A percentile compares a stretch with the other conserved stretches of the same genome.
Evolutionary conservation across 2,113 vertebrate genomes (phyloP).

Genomic region (Myotis brandtii): DNA sequence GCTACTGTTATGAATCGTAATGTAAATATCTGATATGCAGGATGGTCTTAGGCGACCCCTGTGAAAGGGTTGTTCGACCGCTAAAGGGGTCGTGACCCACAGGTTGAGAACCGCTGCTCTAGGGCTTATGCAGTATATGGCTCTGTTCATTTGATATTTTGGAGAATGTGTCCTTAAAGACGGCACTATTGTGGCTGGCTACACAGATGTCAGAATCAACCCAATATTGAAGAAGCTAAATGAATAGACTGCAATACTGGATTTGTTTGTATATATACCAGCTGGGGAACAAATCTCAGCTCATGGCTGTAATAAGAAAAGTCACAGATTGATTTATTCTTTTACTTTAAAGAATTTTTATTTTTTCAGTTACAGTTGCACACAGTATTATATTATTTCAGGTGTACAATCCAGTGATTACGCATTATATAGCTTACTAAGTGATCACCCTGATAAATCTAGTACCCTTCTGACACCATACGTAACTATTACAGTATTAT

Average conservation of each 20-base stretch:
- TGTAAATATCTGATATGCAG: too few relatives aligned
- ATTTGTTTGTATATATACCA: background rate
- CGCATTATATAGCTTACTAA: background rate
- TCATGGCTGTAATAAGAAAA: background rate
- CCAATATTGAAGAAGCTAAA: background rate
- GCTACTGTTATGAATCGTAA: too few relatives aligned
- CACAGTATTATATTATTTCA: background rate
- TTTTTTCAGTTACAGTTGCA: background rate
- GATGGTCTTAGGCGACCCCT: too few relatives aligned
- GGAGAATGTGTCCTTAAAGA: background rate
- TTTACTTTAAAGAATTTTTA: background rate
- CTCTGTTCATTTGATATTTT: background rate
- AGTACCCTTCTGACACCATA: background rate
- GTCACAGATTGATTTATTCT: background rate
- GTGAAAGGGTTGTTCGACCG: too few relatives aligned
- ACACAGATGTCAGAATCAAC: background rate
- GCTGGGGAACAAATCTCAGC: background rate
- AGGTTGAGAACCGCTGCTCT: too few relatives aligned
- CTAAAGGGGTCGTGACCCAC: too few relatives aligned
- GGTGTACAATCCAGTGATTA: background rate
- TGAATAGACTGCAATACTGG: background rate
- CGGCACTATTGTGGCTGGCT: background rate
- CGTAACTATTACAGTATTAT: background rate
- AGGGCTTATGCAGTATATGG: background rate
- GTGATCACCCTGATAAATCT: background rate